Evolutionary conservation across 1,140 invertebrate species (phyloP).

Genomic region (Delia radicum): DNA sequence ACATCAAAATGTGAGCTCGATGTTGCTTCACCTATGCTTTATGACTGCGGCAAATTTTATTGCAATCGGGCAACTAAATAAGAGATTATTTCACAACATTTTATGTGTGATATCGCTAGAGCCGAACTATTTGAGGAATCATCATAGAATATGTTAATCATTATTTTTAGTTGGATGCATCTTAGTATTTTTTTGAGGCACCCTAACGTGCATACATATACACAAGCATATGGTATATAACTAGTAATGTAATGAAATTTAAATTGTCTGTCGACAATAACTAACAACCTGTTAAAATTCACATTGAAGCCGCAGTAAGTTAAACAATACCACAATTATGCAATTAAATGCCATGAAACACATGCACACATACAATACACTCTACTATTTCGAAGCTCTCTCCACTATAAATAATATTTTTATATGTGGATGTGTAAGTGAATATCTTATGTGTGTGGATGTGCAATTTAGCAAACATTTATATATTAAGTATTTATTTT

Average conservation of each 20-base stretch:
- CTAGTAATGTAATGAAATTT: constrained; percentile 3
- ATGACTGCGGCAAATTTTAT: no score
- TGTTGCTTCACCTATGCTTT: no score
- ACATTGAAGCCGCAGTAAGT: constrained; percentile 16
- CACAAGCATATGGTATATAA: not conserved
- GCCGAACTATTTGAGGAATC: no score
- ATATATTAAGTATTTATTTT: not conserved
- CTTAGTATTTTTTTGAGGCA: no score
- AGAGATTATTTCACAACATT: no score
- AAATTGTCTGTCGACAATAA: constrained; percentile 16
- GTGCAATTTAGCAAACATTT: not conserved
- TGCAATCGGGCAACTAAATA: no score
- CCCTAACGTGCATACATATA: not conserved
- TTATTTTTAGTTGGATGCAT: no score
- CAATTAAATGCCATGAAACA: constrained; percentile 13
- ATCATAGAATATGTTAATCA: no score
- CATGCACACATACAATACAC: not conserved
- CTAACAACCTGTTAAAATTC: constrained; percentile 22
- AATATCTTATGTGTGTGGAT: not conserved
- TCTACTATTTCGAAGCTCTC: not conserved
- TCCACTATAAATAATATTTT: not conserved
- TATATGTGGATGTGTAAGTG: not conserved
- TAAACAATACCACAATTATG: constrained; percentile 22
- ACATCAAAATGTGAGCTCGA: no score
- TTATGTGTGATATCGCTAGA: no score